phyloP scores from a whole-genome alignment of 2,113 vertebrate genomes.

The Neotoma lepida region DNA sequence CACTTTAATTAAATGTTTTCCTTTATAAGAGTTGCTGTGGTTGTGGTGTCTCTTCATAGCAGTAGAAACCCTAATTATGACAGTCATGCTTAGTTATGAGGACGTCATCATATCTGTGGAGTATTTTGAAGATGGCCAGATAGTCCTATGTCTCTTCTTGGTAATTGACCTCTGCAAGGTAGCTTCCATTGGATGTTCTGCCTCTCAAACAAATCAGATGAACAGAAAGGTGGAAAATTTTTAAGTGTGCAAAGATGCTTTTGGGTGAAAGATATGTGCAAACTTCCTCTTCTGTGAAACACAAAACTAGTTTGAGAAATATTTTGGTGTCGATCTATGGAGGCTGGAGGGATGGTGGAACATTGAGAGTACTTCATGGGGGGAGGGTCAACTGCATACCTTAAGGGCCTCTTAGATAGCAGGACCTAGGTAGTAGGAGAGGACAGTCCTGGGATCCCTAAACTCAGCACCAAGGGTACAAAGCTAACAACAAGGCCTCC shows the following conservation, averaged over 20 bases:
- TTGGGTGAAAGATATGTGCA: neutral
- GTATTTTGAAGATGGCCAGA: slow-evolving; percentile 21
- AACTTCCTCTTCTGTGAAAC: neutral
- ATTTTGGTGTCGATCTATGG: neutral
- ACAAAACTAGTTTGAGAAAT: neutral
- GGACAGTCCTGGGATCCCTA: neutral
- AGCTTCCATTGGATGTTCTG: neutral
- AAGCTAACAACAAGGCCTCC: neutral
- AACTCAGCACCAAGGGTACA: neutral
- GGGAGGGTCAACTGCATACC: too few species aligned
- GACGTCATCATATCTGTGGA: neutral
- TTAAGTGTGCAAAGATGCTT: neutral
- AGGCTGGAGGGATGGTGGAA: neutral
- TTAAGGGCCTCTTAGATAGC: neutral
- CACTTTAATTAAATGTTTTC: neutral
- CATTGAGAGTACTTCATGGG: too few species aligned
- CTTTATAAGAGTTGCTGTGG: neutral
- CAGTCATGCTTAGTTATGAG: neutral
- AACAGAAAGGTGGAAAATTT: neutral
- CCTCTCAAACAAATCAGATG: neutral
- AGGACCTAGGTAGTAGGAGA: neutral
- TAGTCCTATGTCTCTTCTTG: neutral
- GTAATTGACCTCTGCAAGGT: neutral
- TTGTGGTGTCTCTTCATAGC: neutral
- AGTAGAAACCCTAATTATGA: neutral